Evolutionary conservation across 2,113 vertebrate species (phyloP).

Genomic region (cat (Felis catus)): F.catus_Fca126_mat1.0 CM031411.1:1980501-1981000

Average conservation of each 20-base stretch:
- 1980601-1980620: not conserved
- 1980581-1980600: not conserved
- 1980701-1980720: too few species aligned
- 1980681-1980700: not conserved
- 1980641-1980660: not conserved
- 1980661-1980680: not conserved
- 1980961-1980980: not conserved
- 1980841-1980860: not conserved
- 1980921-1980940: not conserved
- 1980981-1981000: not conserved
- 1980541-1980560: too few species aligned
- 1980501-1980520: not conserved
- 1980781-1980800: not conserved
- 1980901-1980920: too few species aligned
- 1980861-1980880: accelerated
- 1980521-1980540: not conserved
- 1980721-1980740: not conserved
- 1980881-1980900: accelerated
- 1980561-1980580: not conserved
- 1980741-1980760: not conserved
- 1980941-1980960: too few species aligned
- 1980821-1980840: not conserved
- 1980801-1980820: not conserved
- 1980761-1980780: not conserved
- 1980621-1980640: accelerated